Conservation (phyloP, 1,140 invertebrate genomes). For the Rhagoletis zephyria region DNA sequence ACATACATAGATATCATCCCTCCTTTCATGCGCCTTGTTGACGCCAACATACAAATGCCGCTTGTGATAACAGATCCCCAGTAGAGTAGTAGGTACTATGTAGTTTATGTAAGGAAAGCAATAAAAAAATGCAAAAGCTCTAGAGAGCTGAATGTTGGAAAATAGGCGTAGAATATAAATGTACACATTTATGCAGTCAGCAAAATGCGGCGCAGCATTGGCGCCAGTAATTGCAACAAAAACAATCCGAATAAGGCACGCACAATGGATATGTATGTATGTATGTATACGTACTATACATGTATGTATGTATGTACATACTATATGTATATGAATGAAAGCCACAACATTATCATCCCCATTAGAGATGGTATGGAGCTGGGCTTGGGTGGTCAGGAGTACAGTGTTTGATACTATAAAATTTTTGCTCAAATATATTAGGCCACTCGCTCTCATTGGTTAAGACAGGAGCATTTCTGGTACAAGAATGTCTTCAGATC, state of each 20-base stretch:
- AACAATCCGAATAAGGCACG: too few relatives aligned
- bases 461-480: too few relatives aligned
- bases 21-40: neutral
- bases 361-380: neutral
- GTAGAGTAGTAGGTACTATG: too few relatives aligned
- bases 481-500: too few relatives aligned
- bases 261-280: neutral
- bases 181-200: neutral
- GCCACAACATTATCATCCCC: slow-evolving; percentile 18
- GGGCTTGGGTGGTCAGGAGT: neutral
- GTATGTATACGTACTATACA: neutral
- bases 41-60: neutral
- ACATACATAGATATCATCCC: neutral
- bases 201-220: slow-evolving; percentile 56
- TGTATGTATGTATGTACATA: neutral
- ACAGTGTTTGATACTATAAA: neutral
- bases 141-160: slow-evolving; percentile 61
- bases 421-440: too few relatives aligned
- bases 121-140: slow-evolving; percentile 70
- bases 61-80: slow-evolving; percentile 5
- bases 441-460: too few relatives aligned
- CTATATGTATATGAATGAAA: neutral
- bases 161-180: neutral
- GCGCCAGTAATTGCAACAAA: neutral
- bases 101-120: slow-evolving; percentile 42